Evolutionary conservation across 2,113 vertebrate species (phyloP), one percentile per base, ranked within the genome.

Genomic region (Junco hyemalis): DNA sequence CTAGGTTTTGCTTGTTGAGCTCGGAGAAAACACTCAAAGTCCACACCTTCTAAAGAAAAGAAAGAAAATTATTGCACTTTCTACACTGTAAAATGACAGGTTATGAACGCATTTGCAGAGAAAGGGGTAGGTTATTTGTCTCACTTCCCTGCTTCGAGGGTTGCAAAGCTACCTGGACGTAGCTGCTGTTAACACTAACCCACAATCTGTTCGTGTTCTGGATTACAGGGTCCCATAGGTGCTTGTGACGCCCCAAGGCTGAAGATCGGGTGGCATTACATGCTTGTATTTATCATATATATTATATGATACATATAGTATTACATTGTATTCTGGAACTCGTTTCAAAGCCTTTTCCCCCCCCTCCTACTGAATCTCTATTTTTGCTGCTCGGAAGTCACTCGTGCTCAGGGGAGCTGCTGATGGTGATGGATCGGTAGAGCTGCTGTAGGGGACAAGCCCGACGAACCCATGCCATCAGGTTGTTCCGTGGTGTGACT

Each of bases 401-500:
- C 6, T 35, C 5, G 5, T 33, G 9, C 15, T 31, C 11, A 2
- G 23, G 5, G 17, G 9, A 54, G 48, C 38, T 64, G 51, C n/a
- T 47, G 42, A 2, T 6, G n/a, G 22, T 3, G 17, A 6, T 17
- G 42, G 40, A 3, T 10, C 4, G 0, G 9, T 4, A 23, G n/a
- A 63, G 14, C 26, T 8, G 24, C 45, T 35, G 33, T 38, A 5
- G 5, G 38, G 42, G 12, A n/a, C 29, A 15, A 54, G 9, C 23
- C 63, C 18, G 29, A 2, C 10, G 12, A 53, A 11, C 21, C 38
- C 29, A 15, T 0, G 56, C 36, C 11, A 50, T 16, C 40, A 12
- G 1, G 17, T 12, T 51, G 26, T 78, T 1, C 7, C 2, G 4
- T 1, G 26, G 7, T 17, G 14, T 1, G 45, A 35, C 20, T 2